A percentile compares a stretch with the other conserved stretches of the same genome.
These are phyloP conservation scores for Eilema caniola DNA, from an alignment of 2,888 invertebrate genomes.

Conservation along the genomic window DNA sequence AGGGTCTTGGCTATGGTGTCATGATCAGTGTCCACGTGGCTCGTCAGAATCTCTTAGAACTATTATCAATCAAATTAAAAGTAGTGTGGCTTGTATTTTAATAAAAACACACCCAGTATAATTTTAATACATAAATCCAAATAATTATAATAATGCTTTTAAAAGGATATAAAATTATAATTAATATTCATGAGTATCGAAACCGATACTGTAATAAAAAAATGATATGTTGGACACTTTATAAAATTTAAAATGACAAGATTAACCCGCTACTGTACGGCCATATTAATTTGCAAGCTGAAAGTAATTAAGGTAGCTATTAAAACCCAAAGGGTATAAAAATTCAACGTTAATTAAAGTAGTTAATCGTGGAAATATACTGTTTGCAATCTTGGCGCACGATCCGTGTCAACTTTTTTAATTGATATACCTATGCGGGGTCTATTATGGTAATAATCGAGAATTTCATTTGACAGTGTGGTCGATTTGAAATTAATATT, in stretches of 20 bases:
- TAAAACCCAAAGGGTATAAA: conserved; percentile 39
- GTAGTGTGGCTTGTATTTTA: too few relatives aligned
- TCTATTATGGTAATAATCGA: conserved; percentile 35
- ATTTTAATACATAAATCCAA: background rate
- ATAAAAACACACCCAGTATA: too few relatives aligned
- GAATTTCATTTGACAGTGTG: background rate
- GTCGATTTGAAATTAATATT: too few relatives aligned
- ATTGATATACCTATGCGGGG: conserved; percentile 55
- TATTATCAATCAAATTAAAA: too few relatives aligned
- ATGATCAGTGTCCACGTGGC: too few relatives aligned
- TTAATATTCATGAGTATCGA: conserved; percentile 15
- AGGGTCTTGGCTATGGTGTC: too few relatives aligned
- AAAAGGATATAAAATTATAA: conserved; percentile 14
- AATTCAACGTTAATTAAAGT: conserved; percentile 58
- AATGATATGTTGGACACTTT: background rate
- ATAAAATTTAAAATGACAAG: conserved; percentile 11
- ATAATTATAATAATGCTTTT: conserved; percentile 1
- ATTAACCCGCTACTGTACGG: conserved; percentile 20
- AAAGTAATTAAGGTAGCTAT: conserved; percentile 30
- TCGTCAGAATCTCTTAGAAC: too few relatives aligned
- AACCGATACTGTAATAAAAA: conserved; percentile 11
- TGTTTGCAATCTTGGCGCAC: conserved; percentile 53
- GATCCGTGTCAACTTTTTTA: conserved; percentile 62
- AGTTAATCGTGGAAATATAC: conserved; percentile 46
- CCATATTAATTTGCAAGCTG: conserved; percentile 16